Conservation (phyloP, 2,888 invertebrate genomes). For the Leptopterna dolabrata region DNA sequence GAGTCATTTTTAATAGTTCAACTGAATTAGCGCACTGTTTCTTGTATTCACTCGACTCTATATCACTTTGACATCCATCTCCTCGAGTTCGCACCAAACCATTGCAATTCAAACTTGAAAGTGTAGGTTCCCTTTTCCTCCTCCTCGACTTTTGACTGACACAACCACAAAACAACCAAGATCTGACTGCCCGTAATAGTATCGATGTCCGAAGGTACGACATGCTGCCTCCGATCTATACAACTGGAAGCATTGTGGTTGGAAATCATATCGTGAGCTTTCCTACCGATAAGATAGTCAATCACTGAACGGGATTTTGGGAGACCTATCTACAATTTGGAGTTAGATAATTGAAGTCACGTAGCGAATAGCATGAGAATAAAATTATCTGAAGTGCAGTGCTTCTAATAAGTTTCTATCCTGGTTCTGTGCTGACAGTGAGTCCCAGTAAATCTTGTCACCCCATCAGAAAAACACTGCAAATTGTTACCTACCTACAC, state of each 20-base stretch:
- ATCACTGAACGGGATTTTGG: not conserved
- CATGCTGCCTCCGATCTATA: not conserved
- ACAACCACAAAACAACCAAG: not conserved
- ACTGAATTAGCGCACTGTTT: not conserved
- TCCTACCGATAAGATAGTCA: not conserved
- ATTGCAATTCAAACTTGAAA: not conserved
- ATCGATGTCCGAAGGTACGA: not conserved
- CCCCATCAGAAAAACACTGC: too few relatives aligned
- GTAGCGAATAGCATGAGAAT: too few relatives aligned
- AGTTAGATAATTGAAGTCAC: not conserved
- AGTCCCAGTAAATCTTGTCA: too few relatives aligned
- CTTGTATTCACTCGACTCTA: not conserved
- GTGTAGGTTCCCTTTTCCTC: not conserved
- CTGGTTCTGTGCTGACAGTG: too few relatives aligned
- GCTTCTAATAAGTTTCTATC: not conserved
- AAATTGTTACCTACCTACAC: too few relatives aligned
- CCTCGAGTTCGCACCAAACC: not conserved
- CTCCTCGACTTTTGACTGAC: not conserved
- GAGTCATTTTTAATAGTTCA: not conserved
- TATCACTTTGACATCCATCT: not conserved
- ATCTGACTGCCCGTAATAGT: not conserved
- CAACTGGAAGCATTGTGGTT: not conserved
- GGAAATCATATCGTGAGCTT: not conserved
- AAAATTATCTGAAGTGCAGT: not conserved
- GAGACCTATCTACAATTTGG: not conserved